Conservation (phyloP, 2,888 invertebrate species). For the Listrodromus nycthemerus region DNA sequence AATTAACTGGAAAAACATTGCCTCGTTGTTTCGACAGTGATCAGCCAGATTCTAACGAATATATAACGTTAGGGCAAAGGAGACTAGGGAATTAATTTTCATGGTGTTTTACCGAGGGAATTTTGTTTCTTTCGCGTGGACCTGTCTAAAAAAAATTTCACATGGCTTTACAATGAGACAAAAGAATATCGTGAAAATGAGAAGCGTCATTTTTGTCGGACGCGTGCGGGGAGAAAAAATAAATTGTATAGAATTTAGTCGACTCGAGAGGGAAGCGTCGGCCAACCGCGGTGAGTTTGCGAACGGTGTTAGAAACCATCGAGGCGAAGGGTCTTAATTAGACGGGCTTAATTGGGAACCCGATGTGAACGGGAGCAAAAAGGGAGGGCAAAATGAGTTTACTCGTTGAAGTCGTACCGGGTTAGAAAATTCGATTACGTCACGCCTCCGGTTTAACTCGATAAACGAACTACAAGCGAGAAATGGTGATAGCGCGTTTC, state of each 20-base stretch:
- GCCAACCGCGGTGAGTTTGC: background rate
- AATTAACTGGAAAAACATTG: background rate
- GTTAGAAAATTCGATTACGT: conserved; percentile 52
- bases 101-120: background rate
- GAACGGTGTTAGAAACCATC: conserved; percentile 18
- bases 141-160: background rate
- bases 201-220: background rate
- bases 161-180: too few species aligned
- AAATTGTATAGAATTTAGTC: background rate
- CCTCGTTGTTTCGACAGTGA: background rate
- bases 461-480: conserved; percentile 39
- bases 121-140: background rate
- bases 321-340: conserved; percentile 38
- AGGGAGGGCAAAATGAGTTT: conserved; percentile 25
- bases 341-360: conserved; percentile 42
- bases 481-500: conserved; percentile 46
- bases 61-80: background rate
- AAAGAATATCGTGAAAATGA: background rate
- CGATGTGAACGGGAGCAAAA: conserved; percentile 27
- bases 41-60: background rate
- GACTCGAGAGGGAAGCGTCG: background rate
- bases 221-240: background rate
- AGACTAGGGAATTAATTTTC: background rate
- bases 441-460: conserved; percentile 31
- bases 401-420: conserved; percentile 3